phyloP scores from a whole-genome alignment of 2,113 vertebrate genomes.

The Sapayoa aenigma region DNA sequence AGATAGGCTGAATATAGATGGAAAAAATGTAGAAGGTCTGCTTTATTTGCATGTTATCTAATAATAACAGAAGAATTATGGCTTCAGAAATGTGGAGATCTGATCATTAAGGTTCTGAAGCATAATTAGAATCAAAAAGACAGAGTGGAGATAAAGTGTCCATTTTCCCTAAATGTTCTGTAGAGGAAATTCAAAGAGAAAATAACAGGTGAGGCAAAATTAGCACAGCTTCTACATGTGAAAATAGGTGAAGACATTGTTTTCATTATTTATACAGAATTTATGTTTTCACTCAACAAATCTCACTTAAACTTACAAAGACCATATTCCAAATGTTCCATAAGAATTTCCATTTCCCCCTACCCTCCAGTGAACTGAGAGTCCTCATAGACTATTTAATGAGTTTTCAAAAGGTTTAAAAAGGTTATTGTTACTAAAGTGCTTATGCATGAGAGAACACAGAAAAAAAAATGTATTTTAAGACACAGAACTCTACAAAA shows the following conservation, averaged over 20 bases:
- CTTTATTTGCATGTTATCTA: neutral
- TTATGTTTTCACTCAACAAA: neutral
- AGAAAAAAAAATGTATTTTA: neutral
- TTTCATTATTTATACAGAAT: neutral
- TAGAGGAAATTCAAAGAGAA: neutral
- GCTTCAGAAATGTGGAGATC: neutral
- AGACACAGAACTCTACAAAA: neutral
- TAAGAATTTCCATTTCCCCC: neutral
- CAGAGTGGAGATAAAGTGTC: neutral
- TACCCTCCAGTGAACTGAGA: neutral
- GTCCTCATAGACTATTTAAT: neutral
- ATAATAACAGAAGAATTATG: neutral
- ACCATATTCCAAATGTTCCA: neutral
- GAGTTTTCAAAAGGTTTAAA: constrained; percentile 1
- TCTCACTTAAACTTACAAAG: neutral
- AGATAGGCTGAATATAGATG: neutral
- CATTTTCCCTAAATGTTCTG: neutral
- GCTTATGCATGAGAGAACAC: neutral
- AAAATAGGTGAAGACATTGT: neutral
- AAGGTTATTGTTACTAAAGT: neutral
- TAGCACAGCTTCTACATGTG: neutral
- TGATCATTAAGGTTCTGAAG: neutral
- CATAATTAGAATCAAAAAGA: neutral
- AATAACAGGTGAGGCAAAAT: neutral
- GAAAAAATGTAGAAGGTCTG: neutral